These are phyloP conservation scores for Myopa tessellatipennis DNA, from an alignment of 2,888 invertebrate genomes.

Conservation along the genomic window DNA sequence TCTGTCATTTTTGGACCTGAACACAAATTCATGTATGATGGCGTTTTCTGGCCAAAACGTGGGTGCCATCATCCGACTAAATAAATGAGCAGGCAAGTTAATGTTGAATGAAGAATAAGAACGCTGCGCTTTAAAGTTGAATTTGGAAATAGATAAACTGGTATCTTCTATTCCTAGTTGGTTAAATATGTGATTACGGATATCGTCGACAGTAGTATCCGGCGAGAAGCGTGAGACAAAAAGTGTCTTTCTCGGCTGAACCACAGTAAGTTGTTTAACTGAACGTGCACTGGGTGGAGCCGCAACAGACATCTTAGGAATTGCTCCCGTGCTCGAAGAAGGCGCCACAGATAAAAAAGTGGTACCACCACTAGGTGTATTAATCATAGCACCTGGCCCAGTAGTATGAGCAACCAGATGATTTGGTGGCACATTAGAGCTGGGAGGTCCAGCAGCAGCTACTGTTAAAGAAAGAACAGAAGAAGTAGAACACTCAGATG, in stretches of 20 bases:
- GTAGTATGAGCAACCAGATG: too few species aligned
- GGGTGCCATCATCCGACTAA: not conserved
- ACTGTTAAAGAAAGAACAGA: too few species aligned
- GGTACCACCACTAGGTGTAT: too few species aligned
- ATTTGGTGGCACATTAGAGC: too few species aligned
- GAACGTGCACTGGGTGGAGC: not conserved
- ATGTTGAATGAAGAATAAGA: conserved; percentile 7
- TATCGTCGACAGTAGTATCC: not conserved
- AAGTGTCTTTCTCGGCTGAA: not conserved
- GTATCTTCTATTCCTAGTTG: not conserved
- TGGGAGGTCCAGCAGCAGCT: too few species aligned
- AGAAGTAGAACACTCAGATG: too few species aligned
- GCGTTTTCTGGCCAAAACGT: not conserved
- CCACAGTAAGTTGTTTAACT: not conserved
- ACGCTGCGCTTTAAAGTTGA: not conserved
- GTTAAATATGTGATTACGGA: not conserved
- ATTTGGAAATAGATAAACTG: not conserved
- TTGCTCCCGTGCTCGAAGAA: not conserved
- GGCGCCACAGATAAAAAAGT: not conserved
- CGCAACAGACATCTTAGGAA: not conserved
- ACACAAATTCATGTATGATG: not conserved
- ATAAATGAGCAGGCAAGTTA: not conserved
- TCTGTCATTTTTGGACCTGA: not conserved
- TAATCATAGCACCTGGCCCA: too few species aligned
- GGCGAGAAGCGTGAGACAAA: not conserved